Evolutionary conservation across 2,797 vertebrate genomes (phyloP), one percentile per base, ranked within the genome.

Genomic region (Sebastiscus albofasciatus): DNA sequence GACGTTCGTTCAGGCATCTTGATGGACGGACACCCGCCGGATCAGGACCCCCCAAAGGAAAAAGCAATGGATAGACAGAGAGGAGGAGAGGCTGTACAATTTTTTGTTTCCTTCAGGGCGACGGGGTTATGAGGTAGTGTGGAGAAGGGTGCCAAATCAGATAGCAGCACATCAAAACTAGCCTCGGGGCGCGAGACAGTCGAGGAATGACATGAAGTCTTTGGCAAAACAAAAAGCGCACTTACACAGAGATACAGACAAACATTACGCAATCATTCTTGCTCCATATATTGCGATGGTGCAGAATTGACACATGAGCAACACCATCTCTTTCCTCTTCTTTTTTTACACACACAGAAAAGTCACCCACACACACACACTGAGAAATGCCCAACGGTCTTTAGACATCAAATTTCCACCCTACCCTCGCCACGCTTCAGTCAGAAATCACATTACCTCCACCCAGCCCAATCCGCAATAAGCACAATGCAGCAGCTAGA

Each of bases 21-120:
- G 92, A 94, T 91, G 91, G 91, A 94, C 87, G 72, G 87, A 90
- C 87, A 85, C 68, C 87, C 70, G 58, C 74, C 56, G 18, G 77
- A 86, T 90, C 75, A 77, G 82, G 79, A 81, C 82, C 82, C 92
- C 82, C 92, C 82, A 33, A 60, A 84, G 81, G 72, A 42, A 84
- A 81, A 75, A n/a, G 64, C 72, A 72, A 87, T 80, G 82, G 79
- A 88, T 27, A 62, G 76, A 90, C 69, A 67, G 65, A 88, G 76
- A 77, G 62, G 76, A 77, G 65, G 54, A 85, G 61, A 73, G 52
- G 77, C 77, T 83, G 79, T 81, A 88, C 80, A 82, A 90, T 84
- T 36, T 29, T 87, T 27, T 79, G 80, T 80, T 88, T 90, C 82
- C 90, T 92, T 73, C 83, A 82, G 93, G 92, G 87, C 68, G 2